Percentiles rank a stretch among this genome's conserved stretches.
These are phyloP conservation scores for Hypercompe scribonia DNA, from an alignment of 2,888 invertebrate species.

Conservation along the genomic window DNA sequence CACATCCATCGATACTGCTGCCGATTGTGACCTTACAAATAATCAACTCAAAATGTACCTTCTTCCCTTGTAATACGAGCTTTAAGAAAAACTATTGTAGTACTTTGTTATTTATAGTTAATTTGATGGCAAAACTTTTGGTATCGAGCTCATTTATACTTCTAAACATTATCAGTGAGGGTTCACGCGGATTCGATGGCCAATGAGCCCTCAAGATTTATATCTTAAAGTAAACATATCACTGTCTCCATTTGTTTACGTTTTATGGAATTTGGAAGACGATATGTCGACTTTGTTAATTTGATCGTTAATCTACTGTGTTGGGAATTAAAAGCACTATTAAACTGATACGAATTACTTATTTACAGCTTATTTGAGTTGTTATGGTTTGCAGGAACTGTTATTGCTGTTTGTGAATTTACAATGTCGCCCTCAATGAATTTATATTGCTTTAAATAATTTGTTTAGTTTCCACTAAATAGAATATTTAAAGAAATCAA, in stretches of 20 bases:
- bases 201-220: conserved; percentile 64
- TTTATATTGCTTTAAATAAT: no score
- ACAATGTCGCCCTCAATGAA: no score
- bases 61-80: conserved; percentile 38
- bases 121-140: conserved; percentile 82
- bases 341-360: conserved; percentile 42
- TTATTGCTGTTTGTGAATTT: background rate
- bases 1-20: conserved; percentile 54
- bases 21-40: conserved; percentile 28
- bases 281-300: conserved; percentile 54
- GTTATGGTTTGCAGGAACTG: background rate
- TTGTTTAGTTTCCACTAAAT: no score
- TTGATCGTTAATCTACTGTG: conserved; percentile 51
- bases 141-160: conserved; percentile 81
- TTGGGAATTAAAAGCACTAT: conserved; percentile 39
- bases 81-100: background rate
- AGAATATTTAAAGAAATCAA: no score
- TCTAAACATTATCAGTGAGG: conserved; percentile 66
- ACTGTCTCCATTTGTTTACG: conserved; percentile 47
- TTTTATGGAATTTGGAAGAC: conserved; percentile 57
- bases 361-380: conserved; percentile 4
- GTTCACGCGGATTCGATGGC: conserved; percentile 66
- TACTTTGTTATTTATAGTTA: conserved; percentile 70
- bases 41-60: conserved; percentile 47
- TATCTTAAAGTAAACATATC: conserved; percentile 57